Base-by-base conservation (phyloP, 2,888 invertebrate genomes). In the Gisinianus flammeolus region DNA sequence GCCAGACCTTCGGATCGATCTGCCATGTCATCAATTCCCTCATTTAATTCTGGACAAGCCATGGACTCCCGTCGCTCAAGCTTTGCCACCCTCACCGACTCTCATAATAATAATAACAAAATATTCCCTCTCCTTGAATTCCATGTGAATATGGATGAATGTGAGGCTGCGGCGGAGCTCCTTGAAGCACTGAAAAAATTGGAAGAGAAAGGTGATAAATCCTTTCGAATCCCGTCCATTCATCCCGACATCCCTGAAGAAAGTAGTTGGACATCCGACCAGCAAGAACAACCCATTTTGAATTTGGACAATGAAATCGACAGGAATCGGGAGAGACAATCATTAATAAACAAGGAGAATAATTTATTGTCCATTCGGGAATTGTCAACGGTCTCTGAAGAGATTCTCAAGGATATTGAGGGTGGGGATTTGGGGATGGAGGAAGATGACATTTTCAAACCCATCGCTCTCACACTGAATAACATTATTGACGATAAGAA, bases 91-190 rank as follows among this genome's bases (percentile, higher is more conserved):
- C 12, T 69, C 6, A 24, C 68, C 8, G 78, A 78, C 12, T 52
- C 69, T 28, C 69, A 67, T 12, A 35, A 68, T 56, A 33, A n/a
- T 35, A 28, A 64, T 19, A 69, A 56, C 24, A 70, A 71, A 64
- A 24, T 35, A 10, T 70, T 67, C 31, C 78, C 78, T 1, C 19
- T 66, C 24, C 33, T 78, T 30, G 73, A 78, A 26, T 80, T 82
- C 44, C 52, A 62, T 54, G 78, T 81, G 16, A 79, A 79, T 56
- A 79, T 83, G 30, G 82, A 83, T 74, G 83, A 83, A 77, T 75
- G 77, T 26, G 84, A 84, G 26, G 84, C 82, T 19, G 83, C 81
- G 0, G 44, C 79, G 3, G 84, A 84, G 76, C 75, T 84, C 10
- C 68, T 81, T 12, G 83, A 83, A 67, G 82, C 83, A 16, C 44